Evolutionary conservation across 2,113 vertebrate species (phyloP), one percentile per base, ranked within the genome.

Genomic region (Antidorcas marsupialis): DNA sequence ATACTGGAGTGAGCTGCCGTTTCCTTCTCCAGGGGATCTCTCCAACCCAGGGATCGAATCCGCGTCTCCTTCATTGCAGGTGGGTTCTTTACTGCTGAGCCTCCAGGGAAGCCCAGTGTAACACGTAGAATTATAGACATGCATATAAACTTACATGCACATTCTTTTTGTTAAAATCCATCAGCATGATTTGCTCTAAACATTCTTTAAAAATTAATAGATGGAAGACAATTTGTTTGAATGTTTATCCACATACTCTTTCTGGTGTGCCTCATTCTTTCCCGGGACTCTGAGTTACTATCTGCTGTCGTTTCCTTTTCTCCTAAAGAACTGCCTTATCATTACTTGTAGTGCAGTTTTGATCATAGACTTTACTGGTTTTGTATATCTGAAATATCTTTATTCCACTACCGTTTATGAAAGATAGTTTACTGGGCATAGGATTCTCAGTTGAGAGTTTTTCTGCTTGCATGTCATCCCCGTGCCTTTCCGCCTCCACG

Each of bases 101-200:
- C 23, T 7, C 23, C 71, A 43, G 71, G 39, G 39, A 43, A 76
- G 71, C 21, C 36, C 6, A 1, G 36, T 7, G 9, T 25, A 47
- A 23, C 17, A 9, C 28, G 7, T 2, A 39, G 57, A 52, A 52
- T 52, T 23, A 39, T 6, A 3, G 13, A n/a, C 25, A 25, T 0
- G 53, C 5, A 30, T 6, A 27, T 0, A 53, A 6, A 27, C 23
- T 27, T 2, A 0, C 7, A 12, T 25, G 25, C 14, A 45, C 43
- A 45, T 59, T 23, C 28, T 94, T 2, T 50, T 39, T 36, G 39
- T 78, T 84, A 71, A 84, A 84, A 23, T 53, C 74, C 30, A 64
- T 45, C 50, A 91, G 11, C 16, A 11, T 11, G 23, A 76, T 87
- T 86, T 94, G 23, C 52, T 96, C 87, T 81, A 36, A 92, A 92